Percentiles rank a stretch among this genome's conserved stretches.
Conservation (phyloP, 92 coral and sea anemone genomes). For the Micromussa lordhowensis region DNA sequence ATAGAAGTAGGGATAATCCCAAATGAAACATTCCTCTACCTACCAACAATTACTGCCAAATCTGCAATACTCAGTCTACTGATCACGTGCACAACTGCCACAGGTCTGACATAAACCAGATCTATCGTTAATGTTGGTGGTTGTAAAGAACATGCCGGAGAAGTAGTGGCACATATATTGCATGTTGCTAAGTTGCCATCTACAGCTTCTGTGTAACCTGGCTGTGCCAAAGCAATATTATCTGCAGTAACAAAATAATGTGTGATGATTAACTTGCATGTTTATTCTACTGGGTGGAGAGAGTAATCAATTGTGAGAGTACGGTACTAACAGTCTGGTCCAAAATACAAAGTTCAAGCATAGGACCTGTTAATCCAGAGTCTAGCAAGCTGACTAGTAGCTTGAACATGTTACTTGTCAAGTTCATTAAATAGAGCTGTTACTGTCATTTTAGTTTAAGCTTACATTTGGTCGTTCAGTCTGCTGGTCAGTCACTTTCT, state of each 20-base stretch:
- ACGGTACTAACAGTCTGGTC: too few species aligned
- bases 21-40: neutral
- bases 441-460: too few species aligned
- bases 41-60: constrained; percentile 1
- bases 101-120: neutral
- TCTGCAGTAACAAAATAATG: neutral
- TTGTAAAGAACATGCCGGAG: neutral
- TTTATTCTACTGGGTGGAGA: too few species aligned
- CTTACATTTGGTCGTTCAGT: neutral
- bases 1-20: too few species aligned
- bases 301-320: too few species aligned
- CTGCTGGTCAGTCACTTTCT: too few species aligned
- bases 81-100: neutral
- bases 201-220: constrained; percentile 2
- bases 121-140: neutral
- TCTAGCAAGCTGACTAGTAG: too few species aligned
- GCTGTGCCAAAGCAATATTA: constrained; percentile 10
- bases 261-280: too few species aligned
- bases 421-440: neutral
- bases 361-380: too few species aligned
- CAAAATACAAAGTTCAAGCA: too few species aligned
- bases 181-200: constrained; percentile 5
- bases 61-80: neutral
- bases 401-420: too few species aligned
- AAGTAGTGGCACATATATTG: neutral